Evolutionary conservation across 2,797 vertebrate genomes (phyloP), one percentile per base, ranked within the genome.

Genomic region (Eleutherodactylus coqui): DNA sequence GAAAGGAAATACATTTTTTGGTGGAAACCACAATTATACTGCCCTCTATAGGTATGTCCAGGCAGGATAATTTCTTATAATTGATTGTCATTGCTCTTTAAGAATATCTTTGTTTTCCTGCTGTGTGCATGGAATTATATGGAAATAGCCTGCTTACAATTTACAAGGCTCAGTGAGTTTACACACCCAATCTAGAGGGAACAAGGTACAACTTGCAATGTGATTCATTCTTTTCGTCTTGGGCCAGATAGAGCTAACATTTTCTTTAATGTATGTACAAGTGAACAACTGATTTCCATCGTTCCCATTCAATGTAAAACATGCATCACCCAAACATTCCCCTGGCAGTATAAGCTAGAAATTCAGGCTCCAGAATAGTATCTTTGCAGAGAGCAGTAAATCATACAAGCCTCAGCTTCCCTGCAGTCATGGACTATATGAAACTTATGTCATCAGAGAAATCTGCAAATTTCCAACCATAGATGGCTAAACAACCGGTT

Each of bases 401-500:
- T 32, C 11, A 58, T 19, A 64, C 67, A 47, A 70, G 51, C 19
- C 53, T 38, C 5, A 36, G 51, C 51, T 58, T 64, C 41, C 38
- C 45, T 41, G 41, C 19, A 36, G 9, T 45, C 21, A 43, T 41
- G 24, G 32, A 27, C 51, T n/a, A 4, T 53, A 24, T n/a, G 67
- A 53, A 16, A 73, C 34, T 5, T 27, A 55, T 70, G 47, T 83
- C 70, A 72, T 27, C 69, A 32, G n/a, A 43, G n/a, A 53, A 41
- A 64, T 49, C 67, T 82, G 47, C 64, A 82, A 47, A 62, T 70
- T 67, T 82, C 11, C 79, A 73, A 72, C 27, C 24, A 83, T 51
- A 55, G 36, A 9, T 41, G 67, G n/a, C 51, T 45, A n/a, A 58
- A 70, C 34, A 75, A 29, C 38, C 27, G 11, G 49, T 32, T 34